phyloP scores from a whole-genome alignment of 2,113 vertebrate species.

The Microtus oregoni region DNA sequence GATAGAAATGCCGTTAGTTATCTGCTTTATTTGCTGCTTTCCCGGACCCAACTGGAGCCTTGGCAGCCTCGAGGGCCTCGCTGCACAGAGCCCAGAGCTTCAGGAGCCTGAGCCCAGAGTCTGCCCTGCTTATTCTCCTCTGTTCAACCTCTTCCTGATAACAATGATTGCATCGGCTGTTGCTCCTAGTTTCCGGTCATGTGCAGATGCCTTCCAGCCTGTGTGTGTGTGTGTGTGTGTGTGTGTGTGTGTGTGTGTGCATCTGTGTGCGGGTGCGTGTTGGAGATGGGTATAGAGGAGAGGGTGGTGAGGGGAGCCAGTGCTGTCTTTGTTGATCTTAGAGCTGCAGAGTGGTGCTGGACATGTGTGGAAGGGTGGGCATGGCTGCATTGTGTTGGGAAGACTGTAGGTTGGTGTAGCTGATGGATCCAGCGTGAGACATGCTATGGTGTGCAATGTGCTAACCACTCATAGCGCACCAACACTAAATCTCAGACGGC shows the following conservation, averaged over 20 bases:
- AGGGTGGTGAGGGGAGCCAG: neutral
- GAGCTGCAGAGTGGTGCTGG: neutral
- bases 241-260: no score
- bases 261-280: no score
- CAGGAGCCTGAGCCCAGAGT: neutral
- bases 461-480: neutral
- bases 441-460: neutral
- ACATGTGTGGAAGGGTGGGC: neutral
- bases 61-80: slow-evolving; percentile 38
- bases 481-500: neutral
- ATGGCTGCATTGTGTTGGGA: neutral
- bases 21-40: slow-evolving; percentile 55
- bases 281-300: neutral
- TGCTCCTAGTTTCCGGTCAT: slow-evolving; percentile 19
- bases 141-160: neutral
- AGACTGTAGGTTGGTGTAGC: neutral
- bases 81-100: neutral
- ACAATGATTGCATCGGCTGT: neutral
- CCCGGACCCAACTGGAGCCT: neutral
- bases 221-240: neutral
- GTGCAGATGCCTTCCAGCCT: no score
- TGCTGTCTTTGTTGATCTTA: neutral
- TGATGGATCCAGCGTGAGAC: neutral
- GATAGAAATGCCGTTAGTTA: slow-evolving; percentile 74
- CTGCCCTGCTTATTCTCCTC: neutral